Percentiles rank a stretch among this genome's conserved stretches.
phyloP scores from a whole-genome alignment of 2,888 invertebrate genomes.

The Macroteleia sp. region DNA sequence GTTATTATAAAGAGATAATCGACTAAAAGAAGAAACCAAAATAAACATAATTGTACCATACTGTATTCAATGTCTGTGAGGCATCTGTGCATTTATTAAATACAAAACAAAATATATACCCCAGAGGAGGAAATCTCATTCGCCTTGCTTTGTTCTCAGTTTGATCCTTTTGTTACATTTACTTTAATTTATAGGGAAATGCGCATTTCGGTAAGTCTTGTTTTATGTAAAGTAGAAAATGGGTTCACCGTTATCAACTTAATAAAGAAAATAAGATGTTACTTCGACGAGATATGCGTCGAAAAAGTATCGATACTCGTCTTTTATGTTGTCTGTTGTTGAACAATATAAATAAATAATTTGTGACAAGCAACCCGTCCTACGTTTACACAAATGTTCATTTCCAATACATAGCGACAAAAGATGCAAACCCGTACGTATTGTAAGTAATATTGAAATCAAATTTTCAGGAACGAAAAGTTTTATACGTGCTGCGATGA shows the following conservation, averaged over 20 bases:
- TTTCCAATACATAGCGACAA: not conserved
- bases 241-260: slow-evolving; percentile 21
- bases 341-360: slow-evolving; percentile 24
- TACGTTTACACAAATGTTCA: too few species aligned
- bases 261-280: slow-evolving; percentile 25
- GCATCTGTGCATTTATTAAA: too few species aligned
- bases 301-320: not conserved
- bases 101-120: too few species aligned
- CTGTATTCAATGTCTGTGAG: too few species aligned
- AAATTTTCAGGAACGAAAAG: slow-evolving; percentile 90
- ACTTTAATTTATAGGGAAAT: slow-evolving; percentile 49
- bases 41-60: too few species aligned
- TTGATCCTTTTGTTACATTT: slow-evolving; percentile 47
- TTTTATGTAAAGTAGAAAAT: slow-evolving; percentile 44
- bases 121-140: slow-evolving; percentile 11
- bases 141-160: slow-evolving; percentile 17
- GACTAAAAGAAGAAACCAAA: too few species aligned
- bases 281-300: not conserved
- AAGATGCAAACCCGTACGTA: not conserved
- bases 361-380: too few species aligned
- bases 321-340: not conserved
- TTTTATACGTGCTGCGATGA: slow-evolving; percentile 99
- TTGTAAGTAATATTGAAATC: slow-evolving; percentile 21
- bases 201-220: slow-evolving; percentile 27
- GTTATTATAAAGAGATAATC: too few species aligned